Percentiles rank a stretch among this genome's conserved stretches.
Evolutionary conservation across 2,888 invertebrate genomes (phyloP).

Genomic region (Didymodactylos carnosus): DNA sequence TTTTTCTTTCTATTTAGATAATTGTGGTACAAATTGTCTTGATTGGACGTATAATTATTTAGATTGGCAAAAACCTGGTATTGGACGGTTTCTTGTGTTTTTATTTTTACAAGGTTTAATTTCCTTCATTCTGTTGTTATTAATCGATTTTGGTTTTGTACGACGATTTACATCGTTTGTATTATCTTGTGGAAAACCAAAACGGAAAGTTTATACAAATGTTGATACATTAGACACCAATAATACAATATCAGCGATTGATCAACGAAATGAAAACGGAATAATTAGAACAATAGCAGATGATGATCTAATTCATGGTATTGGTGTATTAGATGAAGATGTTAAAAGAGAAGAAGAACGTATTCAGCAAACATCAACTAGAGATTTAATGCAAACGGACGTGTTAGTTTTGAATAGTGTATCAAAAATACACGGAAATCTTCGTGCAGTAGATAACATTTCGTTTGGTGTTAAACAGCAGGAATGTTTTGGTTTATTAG

Average conservation of each 20-base stretch:
- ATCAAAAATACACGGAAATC: not conserved
- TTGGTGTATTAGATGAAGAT: not conserved
- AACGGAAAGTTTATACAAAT: too few relatives aligned
- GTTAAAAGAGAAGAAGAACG: constrained; percentile 1
- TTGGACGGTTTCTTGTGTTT: constrained; percentile 1
- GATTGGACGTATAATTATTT: constrained; percentile 6
- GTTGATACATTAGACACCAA: not conserved
- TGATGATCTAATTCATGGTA: not conserved
- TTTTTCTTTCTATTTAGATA: too few relatives aligned
- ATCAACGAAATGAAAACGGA: too few relatives aligned
- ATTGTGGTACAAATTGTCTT: not conserved
- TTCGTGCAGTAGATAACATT: not conserved
- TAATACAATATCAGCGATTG: not conserved
- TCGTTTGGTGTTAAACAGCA: not conserved
- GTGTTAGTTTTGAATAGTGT: not conserved
- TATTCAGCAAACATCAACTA: not conserved
- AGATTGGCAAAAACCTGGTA: constrained; percentile 12
- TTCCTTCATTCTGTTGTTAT: not conserved
- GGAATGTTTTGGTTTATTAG: constrained; percentile 14
- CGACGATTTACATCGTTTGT: too few relatives aligned
- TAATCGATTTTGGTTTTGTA: not conserved
- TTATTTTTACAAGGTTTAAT: constrained; percentile 2
- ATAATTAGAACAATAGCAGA: too few relatives aligned
- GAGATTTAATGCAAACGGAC: not conserved
- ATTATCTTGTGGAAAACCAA: too few relatives aligned